Base-by-base conservation (phyloP, 2,797 vertebrate species). In the Aeoliscus strigatus region DNA sequence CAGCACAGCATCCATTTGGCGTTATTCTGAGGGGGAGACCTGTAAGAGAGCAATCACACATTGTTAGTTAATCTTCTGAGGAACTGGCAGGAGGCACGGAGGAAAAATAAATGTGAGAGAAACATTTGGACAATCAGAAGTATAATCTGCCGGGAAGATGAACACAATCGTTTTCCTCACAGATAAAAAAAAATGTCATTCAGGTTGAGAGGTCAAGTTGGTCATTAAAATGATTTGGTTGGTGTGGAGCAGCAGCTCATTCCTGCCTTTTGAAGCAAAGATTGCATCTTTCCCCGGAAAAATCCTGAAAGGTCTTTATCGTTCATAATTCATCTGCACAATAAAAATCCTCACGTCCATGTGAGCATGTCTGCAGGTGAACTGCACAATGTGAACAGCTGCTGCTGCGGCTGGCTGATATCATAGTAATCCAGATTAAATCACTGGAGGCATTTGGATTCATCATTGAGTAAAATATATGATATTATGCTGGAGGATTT, bases 21-120 rank as follows among this genome's bases (percentile, higher is more conserved):
- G 36, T 86, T 87, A 84, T 67, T 87, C 76, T 60, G 82, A 75
- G 73, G 76, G 79, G 79, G 83, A 84, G 81, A 86, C 82, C 94
- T 96, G 51, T 27, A 62, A 65, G 59, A 45, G 30, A 76, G 70
- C 51, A 63, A 75, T 72, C 46, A 73, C 58, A 84, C 49, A 59
- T 68, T 59, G 70, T 81, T 63, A 78, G 64, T 59, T 29, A 21
- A 39, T 50, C 37, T 52, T 40, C 34, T 34, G 54, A 60, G 54
- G 41, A 62, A 42, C 49, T 65, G 56, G 15, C 8, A 15, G 25
- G 16, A 26, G 9, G 15, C 39, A 50, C 31, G 32, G 2, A 25
- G 14, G 14, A 25, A 44, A 55, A 54, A 50, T 21, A 9, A 16
- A 23, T 55, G 26, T 47, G 39, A 39, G 51, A 31, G 35, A 33